Conservation (phyloP, 2,113 vertebrate genomes). For the Thalassarche chlororhynchos region DNA sequence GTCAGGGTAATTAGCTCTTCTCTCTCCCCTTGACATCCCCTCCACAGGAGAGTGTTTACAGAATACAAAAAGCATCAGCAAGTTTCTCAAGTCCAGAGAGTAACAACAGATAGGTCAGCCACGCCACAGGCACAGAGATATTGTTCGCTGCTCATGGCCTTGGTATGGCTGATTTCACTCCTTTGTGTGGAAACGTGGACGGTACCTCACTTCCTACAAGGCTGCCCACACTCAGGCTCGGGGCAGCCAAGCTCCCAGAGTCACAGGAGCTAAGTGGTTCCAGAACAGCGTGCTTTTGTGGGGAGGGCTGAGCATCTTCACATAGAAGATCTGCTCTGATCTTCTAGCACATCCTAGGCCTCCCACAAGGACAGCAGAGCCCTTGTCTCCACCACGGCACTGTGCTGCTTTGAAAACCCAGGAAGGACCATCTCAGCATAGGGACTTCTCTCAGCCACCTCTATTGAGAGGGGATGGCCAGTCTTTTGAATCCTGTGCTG, state of each 20-base stretch:
- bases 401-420: neutral
- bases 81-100: neutral
- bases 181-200: accelerated
- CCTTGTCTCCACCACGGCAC: neutral
- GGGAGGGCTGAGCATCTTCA: neutral
- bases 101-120: neutral
- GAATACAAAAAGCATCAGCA: neutral
- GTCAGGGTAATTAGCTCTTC: neutral
- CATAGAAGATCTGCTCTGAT: neutral
- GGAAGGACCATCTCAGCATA: neutral
- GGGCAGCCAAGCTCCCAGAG: neutral
- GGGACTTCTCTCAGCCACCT: neutral
- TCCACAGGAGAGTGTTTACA: neutral
- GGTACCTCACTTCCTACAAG: neutral
- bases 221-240: neutral
- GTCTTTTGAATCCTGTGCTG: neutral
- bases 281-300: neutral
- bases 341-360: neutral
- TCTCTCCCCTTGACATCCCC: neutral
- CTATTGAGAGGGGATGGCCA: accelerated
- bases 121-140: neutral
- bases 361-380: neutral
- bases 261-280: neutral
- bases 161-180: neutral
- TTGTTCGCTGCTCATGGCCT: neutral